Conservation (phyloP, 35 echinoderm and acorn worm species). For the Lytechinus pictus region DNA sequence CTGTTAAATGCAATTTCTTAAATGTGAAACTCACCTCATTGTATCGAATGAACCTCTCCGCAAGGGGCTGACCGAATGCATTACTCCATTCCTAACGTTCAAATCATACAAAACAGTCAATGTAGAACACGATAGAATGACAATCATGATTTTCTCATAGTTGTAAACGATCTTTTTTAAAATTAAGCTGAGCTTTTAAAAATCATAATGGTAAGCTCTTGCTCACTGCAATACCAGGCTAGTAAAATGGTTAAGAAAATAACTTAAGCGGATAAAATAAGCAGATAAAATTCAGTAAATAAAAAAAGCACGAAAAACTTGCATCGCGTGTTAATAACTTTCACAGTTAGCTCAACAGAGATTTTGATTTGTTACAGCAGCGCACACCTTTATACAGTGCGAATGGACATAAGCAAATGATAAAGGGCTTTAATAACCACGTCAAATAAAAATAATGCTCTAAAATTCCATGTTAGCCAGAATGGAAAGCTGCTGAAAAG, state of each 20-base stretch:
- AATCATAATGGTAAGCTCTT: background rate
- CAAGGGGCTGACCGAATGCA: conserved; percentile 30
- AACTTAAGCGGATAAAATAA: background rate
- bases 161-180: background rate
- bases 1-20: no score
- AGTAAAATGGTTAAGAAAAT: background rate
- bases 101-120: background rate
- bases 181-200: background rate
- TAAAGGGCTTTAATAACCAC: background rate
- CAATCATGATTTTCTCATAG: background rate
- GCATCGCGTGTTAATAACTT: background rate
- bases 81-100: conserved; percentile 37
- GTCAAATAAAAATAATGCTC: background rate
- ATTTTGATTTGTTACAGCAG: no score
- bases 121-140: background rate
- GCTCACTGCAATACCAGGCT: background rate
- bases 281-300: background rate
- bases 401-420: background rate
- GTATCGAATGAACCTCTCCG: background rate
- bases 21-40: background rate
- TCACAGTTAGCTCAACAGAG: no score
- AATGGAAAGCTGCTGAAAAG: background rate
- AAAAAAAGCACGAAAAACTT: background rate
- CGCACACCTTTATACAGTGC: no score
- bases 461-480: background rate